phyloP scores from a whole-genome alignment of 2,888 invertebrate genomes.

The Ceramica pisi region DNA sequence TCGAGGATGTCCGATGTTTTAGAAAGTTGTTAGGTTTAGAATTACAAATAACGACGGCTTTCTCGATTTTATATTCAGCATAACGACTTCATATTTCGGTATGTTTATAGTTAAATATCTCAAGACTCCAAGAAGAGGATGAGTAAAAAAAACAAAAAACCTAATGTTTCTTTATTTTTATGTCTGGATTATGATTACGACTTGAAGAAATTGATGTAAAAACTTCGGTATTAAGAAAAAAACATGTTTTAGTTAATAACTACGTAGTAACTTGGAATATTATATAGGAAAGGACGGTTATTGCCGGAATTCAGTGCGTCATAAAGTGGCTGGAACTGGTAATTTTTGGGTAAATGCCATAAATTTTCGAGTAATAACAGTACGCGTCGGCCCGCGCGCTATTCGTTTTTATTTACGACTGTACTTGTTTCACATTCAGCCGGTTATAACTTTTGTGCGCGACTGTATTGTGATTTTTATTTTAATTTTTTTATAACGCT shows the following conservation, averaged over 20 bases:
- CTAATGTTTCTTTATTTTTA: slow-evolving; percentile 54
- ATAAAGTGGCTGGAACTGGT: slow-evolving; percentile 82
- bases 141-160: slow-evolving; percentile 37
- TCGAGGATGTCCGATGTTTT: slow-evolving; percentile 64
- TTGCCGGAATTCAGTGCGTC: slow-evolving; percentile 76
- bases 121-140: slow-evolving; percentile 37
- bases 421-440: slow-evolving; percentile 89
- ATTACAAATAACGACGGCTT: slow-evolving; percentile 58
- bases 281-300: slow-evolving; percentile 64
- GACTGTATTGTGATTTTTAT: slow-evolving; percentile 87
- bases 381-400: slow-evolving; percentile 85
- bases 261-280: slow-evolving; percentile 58
- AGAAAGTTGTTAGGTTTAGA: slow-evolving; percentile 72
- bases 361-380: slow-evolving; percentile 86
- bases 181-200: slow-evolving; percentile 57
- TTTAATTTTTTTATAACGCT: slow-evolving; percentile 80
- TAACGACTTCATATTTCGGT: slow-evolving; percentile 49
- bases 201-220: slow-evolving; percentile 49
- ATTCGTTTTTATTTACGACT: slow-evolving; percentile 89
- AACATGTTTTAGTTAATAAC: slow-evolving; percentile 68
- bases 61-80: slow-evolving; percentile 62
- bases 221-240: slow-evolving; percentile 55
- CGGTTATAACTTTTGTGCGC: slow-evolving; percentile 85
- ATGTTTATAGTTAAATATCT: slow-evolving; percentile 54
- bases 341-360: slow-evolving; percentile 87